phyloP scores from a whole-genome alignment of 2,113 vertebrate species.

The Oenanthe melanoleuca region DNA sequence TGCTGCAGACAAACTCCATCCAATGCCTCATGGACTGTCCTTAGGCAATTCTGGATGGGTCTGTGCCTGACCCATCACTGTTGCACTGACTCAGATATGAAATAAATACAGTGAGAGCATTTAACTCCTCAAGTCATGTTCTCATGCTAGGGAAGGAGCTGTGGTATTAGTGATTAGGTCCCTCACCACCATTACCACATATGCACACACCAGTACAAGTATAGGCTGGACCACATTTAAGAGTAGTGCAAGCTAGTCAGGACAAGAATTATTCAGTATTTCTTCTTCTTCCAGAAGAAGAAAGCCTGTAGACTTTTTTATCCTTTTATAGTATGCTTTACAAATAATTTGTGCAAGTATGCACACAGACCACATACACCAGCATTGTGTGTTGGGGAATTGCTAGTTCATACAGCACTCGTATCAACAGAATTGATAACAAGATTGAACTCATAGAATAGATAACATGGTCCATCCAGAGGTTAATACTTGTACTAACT shows the following conservation, averaged over 20 bases:
- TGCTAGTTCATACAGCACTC: not conserved
- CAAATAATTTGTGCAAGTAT: not conserved
- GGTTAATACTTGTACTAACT: not conserved
- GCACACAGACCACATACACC: not conserved
- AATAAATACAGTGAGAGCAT: not conserved
- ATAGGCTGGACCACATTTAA: not conserved
- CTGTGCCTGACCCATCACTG: not conserved
- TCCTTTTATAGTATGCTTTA: not conserved
- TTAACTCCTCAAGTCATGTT: not conserved
- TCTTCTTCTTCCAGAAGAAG: not conserved
- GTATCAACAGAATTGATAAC: not conserved
- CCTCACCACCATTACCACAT: not conserved
- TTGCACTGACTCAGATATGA: fast-evolving
- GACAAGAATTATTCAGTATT: not conserved
- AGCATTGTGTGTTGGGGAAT: not conserved
- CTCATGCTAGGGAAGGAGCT: not conserved
- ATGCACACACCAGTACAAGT: not conserved
- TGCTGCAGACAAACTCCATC: not conserved
- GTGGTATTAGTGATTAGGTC: not conserved
- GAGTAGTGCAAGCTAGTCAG: not conserved
- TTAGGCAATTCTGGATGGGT: not conserved
- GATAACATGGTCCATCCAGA: not conserved
- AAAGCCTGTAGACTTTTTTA: not conserved
- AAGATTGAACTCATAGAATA: not conserved
- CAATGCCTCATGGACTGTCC: fast-evolving